Percentiles rank a stretch among this genome's conserved stretches.
Conservation (phyloP, 1,140 invertebrate genomes). For the Trachymyrmex cornetzi region DNA sequence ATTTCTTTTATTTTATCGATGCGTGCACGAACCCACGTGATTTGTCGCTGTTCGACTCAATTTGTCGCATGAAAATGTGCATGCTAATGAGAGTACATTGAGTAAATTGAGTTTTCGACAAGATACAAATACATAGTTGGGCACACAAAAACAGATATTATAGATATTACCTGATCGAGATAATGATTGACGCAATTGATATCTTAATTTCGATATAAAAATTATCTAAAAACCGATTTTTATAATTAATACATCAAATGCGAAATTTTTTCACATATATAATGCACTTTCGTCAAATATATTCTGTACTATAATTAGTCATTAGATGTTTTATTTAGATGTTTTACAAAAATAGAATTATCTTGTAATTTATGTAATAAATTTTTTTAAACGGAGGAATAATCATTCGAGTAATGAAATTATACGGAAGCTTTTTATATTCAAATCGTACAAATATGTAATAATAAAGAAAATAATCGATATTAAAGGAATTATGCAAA, state of each 20-base stretch:
- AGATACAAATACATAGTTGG: not conserved
- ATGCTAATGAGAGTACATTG: slow-evolving; percentile 25
- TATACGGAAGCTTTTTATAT: not conserved
- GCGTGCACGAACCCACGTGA: not conserved
- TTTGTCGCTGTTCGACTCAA: slow-evolving; percentile 2
- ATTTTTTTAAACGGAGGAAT: not conserved
- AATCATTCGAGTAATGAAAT: not conserved
- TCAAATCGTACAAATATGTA: not conserved
- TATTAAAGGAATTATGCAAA: not conserved
- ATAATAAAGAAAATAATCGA: not conserved
- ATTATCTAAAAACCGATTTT: not conserved
- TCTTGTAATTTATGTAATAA: not conserved
- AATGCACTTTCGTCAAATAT: not conserved
- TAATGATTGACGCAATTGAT: not conserved
- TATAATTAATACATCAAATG: not conserved
- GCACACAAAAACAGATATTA: not conserved
- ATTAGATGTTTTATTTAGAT: not conserved
- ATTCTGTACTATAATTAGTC: not conserved
- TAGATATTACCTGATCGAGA: not conserved
- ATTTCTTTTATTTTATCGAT: slow-evolving; percentile 36
- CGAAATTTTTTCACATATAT: not conserved
- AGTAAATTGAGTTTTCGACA: not conserved
- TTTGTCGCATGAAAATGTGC: not conserved
- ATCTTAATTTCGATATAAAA: not conserved
- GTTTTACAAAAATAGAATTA: not conserved